phyloP scores from a whole-genome alignment of 2,888 invertebrate genomes.

The Ariolimax columbianus region DNA sequence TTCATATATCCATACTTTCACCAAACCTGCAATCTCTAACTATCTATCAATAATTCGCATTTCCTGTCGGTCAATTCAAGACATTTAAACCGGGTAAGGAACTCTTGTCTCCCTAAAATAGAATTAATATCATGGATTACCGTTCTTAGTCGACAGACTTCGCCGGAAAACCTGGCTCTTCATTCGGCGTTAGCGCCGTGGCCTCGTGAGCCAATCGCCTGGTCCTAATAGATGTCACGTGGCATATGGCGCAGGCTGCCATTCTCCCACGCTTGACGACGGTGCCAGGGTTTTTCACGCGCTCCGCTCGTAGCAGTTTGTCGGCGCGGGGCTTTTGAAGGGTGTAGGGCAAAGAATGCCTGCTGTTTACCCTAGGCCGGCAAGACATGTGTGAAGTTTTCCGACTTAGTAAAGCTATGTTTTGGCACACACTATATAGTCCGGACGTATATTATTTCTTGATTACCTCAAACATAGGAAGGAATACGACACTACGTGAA shows the following conservation, averaged over 20 bases:
- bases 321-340: slow-evolving; percentile 19
- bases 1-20: no score
- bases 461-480: no score
- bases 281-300: background rate
- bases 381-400: slow-evolving; percentile 6
- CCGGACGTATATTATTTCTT: background rate
- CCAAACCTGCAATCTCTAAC: no score
- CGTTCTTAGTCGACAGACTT: background rate
- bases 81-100: background rate
- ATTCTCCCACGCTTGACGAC: slow-evolving; percentile 28
- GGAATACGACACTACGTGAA: background rate
- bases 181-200: background rate
- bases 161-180: background rate
- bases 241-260: slow-evolving; percentile 19
- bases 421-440: background rate
- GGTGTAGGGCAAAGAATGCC: background rate
- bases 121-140: background rate
- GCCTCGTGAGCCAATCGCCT: slow-evolving; percentile 10
- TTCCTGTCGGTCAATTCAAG: no score
- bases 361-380: background rate
- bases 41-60: no score
- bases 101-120: background rate
- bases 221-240: slow-evolving; percentile 3
- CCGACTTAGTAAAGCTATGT: slow-evolving; percentile 2
- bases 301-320: slow-evolving; percentile 22